Evolutionary conservation across 2,797 vertebrate species (phyloP).

Genomic region (Molossus alvarezi): DNA sequence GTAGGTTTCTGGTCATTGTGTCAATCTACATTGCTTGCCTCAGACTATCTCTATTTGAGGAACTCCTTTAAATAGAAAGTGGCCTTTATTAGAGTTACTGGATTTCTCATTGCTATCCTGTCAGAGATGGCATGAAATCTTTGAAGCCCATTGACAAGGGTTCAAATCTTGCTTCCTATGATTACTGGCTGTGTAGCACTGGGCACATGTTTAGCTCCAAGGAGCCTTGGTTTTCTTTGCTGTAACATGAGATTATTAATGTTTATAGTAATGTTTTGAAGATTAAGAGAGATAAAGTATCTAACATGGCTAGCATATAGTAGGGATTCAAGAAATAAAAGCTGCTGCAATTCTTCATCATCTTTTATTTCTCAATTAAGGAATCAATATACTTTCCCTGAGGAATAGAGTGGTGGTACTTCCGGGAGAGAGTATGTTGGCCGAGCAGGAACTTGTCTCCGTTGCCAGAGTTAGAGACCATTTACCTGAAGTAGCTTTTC

Average conservation of each 20-base stretch:
- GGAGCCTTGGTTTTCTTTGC: constrained; percentile 20
- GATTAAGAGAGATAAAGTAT: not conserved
- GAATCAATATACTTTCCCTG: not conserved
- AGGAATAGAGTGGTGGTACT: not conserved
- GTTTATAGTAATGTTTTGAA: not conserved
- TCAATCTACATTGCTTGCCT: constrained; percentile 66
- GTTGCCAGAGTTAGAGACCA: constrained; percentile 43
- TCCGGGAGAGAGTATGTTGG: not conserved
- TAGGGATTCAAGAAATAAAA: not conserved
- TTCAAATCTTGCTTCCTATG: not conserved
- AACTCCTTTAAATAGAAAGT: constrained; percentile 52
- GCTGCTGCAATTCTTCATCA: not conserved
- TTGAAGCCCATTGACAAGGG: not conserved
- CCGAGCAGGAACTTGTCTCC: not conserved
- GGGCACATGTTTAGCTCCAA: not conserved
- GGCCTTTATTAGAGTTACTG: not conserved
- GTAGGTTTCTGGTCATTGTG: constrained; percentile 66
- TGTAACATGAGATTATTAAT: not conserved
- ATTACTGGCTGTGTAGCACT: not conserved
- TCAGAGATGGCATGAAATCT: not conserved
- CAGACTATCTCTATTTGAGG: constrained; percentile 72
- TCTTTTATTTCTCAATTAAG: not conserved
- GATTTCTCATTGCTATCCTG: not conserved
- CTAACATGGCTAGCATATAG: not conserved
- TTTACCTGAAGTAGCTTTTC: constrained; percentile 80